Evolutionary conservation across 1,140 invertebrate genomes (phyloP).

Genomic region (Neoseiulus cucumeris): DNA sequence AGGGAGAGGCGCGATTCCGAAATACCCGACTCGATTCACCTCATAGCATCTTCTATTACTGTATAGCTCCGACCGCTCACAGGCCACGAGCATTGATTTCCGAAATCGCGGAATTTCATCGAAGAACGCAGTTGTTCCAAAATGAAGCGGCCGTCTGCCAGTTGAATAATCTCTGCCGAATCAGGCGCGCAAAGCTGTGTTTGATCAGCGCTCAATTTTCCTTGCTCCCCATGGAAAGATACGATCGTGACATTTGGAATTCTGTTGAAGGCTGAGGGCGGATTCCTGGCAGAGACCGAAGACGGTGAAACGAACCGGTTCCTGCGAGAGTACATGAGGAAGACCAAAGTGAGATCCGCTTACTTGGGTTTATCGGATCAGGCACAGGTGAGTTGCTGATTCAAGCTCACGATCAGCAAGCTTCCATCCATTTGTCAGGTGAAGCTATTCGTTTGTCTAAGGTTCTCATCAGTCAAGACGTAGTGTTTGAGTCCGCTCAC

Average conservation of each 20-base stretch:
- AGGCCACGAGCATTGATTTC: background rate
- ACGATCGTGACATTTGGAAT: background rate
- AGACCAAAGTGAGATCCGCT: background rate
- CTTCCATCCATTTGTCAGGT: no score
- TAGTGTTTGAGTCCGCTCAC: no score
- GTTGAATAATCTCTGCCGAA: no score
- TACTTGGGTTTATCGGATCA: background rate
- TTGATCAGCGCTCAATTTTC: no score
- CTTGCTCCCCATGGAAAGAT: no score
- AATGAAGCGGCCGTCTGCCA: background rate
- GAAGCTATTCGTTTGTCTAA: no score
- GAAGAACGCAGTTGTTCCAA: background rate
- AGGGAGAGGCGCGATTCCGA: no score
- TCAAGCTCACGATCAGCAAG: no score
- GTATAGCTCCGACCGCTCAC: background rate
- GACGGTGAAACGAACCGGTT: background rate
- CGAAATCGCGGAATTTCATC: background rate
- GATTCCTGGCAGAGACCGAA: background rate
- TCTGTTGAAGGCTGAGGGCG: background rate
- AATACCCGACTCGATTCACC: background rate
- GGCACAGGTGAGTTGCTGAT: background rate
- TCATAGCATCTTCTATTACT: background rate
- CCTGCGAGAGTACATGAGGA: background rate
- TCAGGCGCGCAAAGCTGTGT: no score
- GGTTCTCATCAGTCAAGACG: no score